These are phyloP conservation scores for Climacteris rufus DNA, from an alignment of 2,113 vertebrate genomes.

Conservation along the genomic window DNA sequence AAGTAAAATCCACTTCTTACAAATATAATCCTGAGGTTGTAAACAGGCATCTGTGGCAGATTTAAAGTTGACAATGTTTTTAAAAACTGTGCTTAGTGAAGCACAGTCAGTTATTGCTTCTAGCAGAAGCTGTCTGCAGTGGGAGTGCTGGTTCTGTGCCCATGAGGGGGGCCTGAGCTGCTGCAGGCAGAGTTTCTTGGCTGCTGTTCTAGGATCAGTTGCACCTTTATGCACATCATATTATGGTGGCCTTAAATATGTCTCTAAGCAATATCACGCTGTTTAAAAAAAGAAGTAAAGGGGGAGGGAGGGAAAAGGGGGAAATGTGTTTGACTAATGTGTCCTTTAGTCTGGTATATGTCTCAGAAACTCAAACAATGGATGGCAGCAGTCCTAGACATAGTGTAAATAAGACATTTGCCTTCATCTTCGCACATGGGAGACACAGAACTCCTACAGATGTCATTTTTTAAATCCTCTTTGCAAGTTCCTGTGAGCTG, in stretches of 20 bases:
- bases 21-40: not conserved
- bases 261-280: not conserved
- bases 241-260: not conserved
- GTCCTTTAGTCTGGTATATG: not conserved
- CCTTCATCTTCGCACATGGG: not conserved
- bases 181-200: not conserved
- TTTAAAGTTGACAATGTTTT: not conserved
- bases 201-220: slow-evolving; percentile 3
- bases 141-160: not conserved
- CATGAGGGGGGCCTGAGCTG: not conserved
- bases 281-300: not conserved
- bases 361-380: slow-evolving; percentile 34
- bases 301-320: not conserved
- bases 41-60: not conserved
- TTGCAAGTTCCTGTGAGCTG: not conserved
- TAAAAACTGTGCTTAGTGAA: not conserved
- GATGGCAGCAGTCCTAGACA: slow-evolving; percentile 36
- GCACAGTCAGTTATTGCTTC: not conserved
- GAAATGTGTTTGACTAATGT: not conserved
- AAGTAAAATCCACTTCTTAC: not conserved
- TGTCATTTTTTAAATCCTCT: not conserved
- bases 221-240: not conserved
- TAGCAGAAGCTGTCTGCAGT: not conserved
- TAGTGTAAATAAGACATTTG: slow-evolving; percentile 46
- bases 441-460: not conserved